Conservation (phyloP, 2,888 invertebrate species). For the Ectemnius cavifrons region DNA sequence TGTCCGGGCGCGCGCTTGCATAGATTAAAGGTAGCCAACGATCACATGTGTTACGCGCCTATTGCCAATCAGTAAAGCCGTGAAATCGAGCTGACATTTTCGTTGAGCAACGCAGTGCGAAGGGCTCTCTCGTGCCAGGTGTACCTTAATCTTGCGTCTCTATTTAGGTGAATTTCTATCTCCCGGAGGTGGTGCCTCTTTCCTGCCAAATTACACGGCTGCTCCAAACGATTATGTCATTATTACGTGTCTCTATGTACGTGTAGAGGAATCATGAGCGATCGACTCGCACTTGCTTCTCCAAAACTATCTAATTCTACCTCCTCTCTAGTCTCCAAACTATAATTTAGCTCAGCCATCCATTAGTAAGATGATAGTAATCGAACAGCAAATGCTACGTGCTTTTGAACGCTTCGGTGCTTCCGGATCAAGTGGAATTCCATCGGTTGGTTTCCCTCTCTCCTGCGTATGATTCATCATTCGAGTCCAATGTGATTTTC, state of each 20-base stretch:
- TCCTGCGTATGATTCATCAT: too few species aligned
- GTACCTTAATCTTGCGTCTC: neutral
- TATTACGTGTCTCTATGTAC: neutral
- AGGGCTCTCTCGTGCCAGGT: neutral
- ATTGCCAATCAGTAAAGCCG: slow-evolving; percentile 30
- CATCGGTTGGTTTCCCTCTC: too few species aligned
- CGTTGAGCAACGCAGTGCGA: slow-evolving; percentile 24
- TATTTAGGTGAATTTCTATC: neutral
- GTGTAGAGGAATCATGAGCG: neutral
- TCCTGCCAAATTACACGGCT: neutral
- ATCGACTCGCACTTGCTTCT: neutral
- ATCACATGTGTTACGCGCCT: slow-evolving; percentile 6
- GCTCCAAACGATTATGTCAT: neutral
- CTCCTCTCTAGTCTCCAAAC: too few species aligned
- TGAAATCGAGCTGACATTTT: slow-evolving; percentile 36
- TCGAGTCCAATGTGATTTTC: too few species aligned
- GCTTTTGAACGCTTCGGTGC: too few species aligned
- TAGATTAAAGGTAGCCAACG: slow-evolving; percentile 5
- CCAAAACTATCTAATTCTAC: neutral
- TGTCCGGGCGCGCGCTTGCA: neutral
- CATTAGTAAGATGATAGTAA: too few species aligned
- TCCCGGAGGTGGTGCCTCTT: neutral
- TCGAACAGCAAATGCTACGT: too few species aligned
- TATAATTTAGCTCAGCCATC: too few species aligned
- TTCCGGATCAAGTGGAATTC: too few species aligned